These are phyloP conservation scores for Nyctibius grandis DNA, from an alignment of 2,797 vertebrate species.

Conservation along the genomic window DNA sequence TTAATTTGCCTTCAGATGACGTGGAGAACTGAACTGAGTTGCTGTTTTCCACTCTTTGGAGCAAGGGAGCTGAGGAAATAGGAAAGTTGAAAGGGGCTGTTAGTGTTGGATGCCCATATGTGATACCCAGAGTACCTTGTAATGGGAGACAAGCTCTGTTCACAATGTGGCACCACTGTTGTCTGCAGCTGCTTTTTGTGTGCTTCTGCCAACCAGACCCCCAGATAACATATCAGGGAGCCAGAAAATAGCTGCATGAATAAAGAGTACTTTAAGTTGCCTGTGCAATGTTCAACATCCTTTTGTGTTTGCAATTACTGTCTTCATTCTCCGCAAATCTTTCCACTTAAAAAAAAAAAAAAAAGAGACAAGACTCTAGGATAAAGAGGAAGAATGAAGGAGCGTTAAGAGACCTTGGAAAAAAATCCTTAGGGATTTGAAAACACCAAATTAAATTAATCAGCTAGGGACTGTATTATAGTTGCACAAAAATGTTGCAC, in stretches of 20 bases:
- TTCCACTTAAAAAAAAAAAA: neutral
- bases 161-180: rapidly evolving
- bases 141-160: neutral
- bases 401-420: neutral
- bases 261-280: neutral
- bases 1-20: neutral
- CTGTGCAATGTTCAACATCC: neutral
- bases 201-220: neutral
- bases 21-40: neutral
- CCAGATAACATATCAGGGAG: neutral
- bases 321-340: neutral
- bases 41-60: neutral
- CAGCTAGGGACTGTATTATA: neutral
- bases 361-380: neutral
- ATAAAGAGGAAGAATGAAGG: neutral
- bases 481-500: neutral
- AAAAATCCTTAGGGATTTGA: neutral
- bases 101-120: neutral
- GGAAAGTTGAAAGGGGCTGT: neutral
- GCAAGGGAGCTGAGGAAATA: neutral
- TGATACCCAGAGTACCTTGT: rapidly evolving
- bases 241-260: neutral
- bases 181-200: neutral
- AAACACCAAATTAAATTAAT: neutral
- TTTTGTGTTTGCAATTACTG: neutral